phyloP scores from a whole-genome alignment of 2,797 vertebrate genomes.

The Pseudocheirus occidentalis region DNA sequence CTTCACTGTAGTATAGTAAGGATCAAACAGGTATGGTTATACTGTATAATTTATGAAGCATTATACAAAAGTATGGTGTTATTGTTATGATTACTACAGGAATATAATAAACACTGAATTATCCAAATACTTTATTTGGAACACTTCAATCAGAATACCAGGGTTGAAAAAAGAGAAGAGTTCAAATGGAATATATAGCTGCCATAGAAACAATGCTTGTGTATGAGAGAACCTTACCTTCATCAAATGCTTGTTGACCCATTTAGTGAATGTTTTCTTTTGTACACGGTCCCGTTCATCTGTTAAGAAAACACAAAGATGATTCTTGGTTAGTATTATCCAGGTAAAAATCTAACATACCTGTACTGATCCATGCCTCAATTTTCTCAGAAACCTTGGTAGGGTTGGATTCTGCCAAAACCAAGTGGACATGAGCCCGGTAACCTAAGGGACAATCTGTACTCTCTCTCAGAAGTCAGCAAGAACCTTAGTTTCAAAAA shows the following conservation, averaged over 20 bases:
- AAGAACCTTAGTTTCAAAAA: not conserved
- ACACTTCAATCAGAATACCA: not conserved
- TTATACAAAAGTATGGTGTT: not conserved
- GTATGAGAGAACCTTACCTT: constrained; percentile 87
- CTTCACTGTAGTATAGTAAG: not conserved
- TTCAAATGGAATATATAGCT: fast-evolving
- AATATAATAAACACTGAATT: not conserved
- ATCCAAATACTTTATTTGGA: not conserved
- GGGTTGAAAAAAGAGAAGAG: not conserved
- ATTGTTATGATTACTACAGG: not conserved
- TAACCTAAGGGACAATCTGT: not conserved
- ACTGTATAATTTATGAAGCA: not conserved
- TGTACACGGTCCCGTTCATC: constrained; percentile 99
- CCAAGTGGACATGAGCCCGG: not conserved
- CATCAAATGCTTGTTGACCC: constrained; percentile 99
- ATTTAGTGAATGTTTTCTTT: constrained; percentile 99
- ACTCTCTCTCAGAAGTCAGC: not conserved
- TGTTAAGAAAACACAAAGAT: constrained; percentile 83
- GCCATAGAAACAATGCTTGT: fast-evolving
- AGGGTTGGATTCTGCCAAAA: constrained; percentile 13
- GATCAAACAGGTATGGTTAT: not conserved
- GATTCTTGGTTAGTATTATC: constrained; percentile 63
- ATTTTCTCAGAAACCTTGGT: constrained; percentile 22
- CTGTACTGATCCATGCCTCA: not conserved
- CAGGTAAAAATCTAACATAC: not conserved